Evolutionary conservation across 1,140 invertebrate genomes (phyloP), one percentile per base, ranked within the genome.

Genomic region (Macrocentrus cingulum): DNA sequence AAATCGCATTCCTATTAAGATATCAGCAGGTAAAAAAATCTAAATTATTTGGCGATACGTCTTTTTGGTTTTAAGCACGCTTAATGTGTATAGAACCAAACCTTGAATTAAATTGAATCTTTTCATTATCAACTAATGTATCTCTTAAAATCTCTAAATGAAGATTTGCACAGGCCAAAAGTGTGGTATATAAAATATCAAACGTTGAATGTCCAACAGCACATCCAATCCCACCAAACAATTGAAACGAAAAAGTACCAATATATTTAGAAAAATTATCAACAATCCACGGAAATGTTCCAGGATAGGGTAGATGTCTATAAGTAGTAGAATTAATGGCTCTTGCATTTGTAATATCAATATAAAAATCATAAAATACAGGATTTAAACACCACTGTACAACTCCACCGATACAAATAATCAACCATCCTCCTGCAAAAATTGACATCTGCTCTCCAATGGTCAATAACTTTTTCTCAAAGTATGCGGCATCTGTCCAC

Each of bases 331-430:
- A 23, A 52, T 41, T 29, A 25, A 52, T 53, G 22, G 56, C n/a
- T 37, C 16, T 50, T 42, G 44, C 25, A 15, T 49, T 1, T 18
- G 51, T 46, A 13, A 19, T 57, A 32, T 61, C 22, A 16, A 52
- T 20, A 4, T 52, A 41, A 4, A 45, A 41, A 39, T 56, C 29
- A 19, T 56, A 56, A 39, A 45, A 39, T 2, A 69, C 39, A 16
- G 67, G 60, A 62, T 64, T 66, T 6, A 42, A 18, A 46, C 66
- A 66, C 66, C 66, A 69, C 46, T 69, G 64, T 6, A 64, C 3
- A 32, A 64, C 32, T 2, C 61, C 66, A 9, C 59, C 64, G 22
- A 57, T 37, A 19, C 51, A 61, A 23, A 61, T 8, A 11, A 29
- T 39, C 2, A 44, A 18, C 62, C 64, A 69, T 2, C 19, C 18